Base-by-base conservation (phyloP, 2,888 invertebrate species). In the Anarsia innoxiella region DNA sequence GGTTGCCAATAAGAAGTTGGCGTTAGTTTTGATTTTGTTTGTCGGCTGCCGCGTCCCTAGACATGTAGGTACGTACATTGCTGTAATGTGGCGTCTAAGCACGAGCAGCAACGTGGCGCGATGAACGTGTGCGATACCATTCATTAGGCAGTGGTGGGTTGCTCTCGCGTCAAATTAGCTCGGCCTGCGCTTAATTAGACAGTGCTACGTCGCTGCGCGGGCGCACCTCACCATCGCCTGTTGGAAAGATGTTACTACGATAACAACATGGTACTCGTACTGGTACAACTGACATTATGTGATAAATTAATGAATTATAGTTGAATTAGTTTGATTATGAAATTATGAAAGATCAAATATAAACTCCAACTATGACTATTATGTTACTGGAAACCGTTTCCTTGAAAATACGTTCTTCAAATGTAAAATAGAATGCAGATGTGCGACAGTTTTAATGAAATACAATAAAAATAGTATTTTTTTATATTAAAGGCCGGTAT, bases 61-160 rank as follows among this genome's bases (percentile, higher is more conserved):
- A n/a, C n/a, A n/a, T n/a, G n/a, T n/a, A n/a, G n/a, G n/a, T n/a
- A n/a, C n/a, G n/a, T n/a, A n/a, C n/a, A 67, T 71, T 68, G 65
- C 62, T 67, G 56, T 63, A 65, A 57, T 65, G 68, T 65, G 55
- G 55, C 59, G 60, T 63, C 32, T 42, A 40, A 46, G 61, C 65
- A 64, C 68, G 68, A 64, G 65, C 62, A 55, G 56, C 56, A 64
- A 70, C 73, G 70, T 66, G 69, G 67, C 43, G 66, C 66, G 83
- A 84, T 84, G 76, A 72, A 80, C 79, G 83, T 82, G 80, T 82
- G 75, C 75, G 83, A 84, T 84, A 83, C 71, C 67, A 79, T 84
- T 83, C 83, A 83, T 84, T 84, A 84, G 72, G 67, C 69, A 67
- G 66, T 60, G 58, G 59, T 60, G 58, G 60, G 56, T 60, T 57